Conservation (phyloP, 2,113 vertebrate species). For the Trinectes maculatus region DNA sequence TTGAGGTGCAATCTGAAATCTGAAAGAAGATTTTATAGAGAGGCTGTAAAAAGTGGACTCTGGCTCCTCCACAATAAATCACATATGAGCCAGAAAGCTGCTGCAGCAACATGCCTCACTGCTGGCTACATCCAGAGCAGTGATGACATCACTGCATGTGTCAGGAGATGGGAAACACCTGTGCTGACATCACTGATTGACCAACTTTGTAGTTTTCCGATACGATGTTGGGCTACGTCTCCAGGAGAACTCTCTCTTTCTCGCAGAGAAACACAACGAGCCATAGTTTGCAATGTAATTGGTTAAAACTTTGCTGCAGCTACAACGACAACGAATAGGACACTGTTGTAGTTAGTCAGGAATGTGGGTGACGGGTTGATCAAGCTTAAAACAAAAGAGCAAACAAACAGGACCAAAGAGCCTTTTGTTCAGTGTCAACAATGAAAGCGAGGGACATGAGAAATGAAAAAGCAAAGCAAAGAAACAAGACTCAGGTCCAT, state of each 20-base stretch:
- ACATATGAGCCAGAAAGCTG: background rate
- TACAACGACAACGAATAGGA: conserved; percentile 14
- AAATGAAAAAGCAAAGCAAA: conserved; percentile 23
- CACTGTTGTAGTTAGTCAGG: conserved; percentile 16
- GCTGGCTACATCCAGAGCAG: background rate
- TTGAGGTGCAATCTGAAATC: conserved; percentile 12
- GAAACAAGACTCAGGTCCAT: conserved; percentile 11
- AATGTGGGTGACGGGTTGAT: conserved; percentile 35
- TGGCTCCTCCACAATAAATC: background rate
- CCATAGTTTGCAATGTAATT: conserved; percentile 19
- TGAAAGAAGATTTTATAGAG: conserved; percentile 13
- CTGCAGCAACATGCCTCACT: background rate
- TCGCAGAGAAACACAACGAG: conserved; percentile 7
- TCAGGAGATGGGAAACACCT: conserved; percentile 2
- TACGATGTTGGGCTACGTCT: background rate
- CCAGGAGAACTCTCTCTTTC: background rate
- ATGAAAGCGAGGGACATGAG: background rate
- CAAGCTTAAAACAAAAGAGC: conserved; percentile 40
- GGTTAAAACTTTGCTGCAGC: conserved; percentile 15
- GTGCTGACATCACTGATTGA: conserved; percentile 1
- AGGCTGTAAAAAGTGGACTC: background rate
- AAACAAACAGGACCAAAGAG: conserved; percentile 18
- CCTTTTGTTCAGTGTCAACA: conserved; percentile 37
- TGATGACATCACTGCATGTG: conserved; percentile 11
- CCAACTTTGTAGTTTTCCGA: background rate